phyloP scores from a whole-genome alignment of 2,888 invertebrate genomes.

The Microlaimidae sp. region DNA sequence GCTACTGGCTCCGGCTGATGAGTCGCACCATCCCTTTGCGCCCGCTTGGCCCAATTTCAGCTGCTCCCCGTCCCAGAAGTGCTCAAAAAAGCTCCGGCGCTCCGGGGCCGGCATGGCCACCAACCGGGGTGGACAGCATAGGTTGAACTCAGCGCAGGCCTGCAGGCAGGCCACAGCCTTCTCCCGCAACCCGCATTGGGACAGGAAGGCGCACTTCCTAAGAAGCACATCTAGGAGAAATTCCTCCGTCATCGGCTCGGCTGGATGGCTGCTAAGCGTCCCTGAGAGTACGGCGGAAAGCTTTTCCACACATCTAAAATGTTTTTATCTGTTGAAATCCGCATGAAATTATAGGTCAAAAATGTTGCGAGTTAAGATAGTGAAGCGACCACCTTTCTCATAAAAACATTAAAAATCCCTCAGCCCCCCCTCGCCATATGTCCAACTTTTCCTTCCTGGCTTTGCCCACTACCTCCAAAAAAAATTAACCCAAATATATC shows the following conservation, averaged over 20 bases:
- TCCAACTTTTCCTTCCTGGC: too few species aligned
- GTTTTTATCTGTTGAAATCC: too few species aligned
- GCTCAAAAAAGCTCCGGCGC: slow-evolving; percentile 33
- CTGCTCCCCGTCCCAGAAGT: slow-evolving; percentile 39
- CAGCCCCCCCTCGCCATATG: too few species aligned
- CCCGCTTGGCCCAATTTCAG: slow-evolving; percentile 37
- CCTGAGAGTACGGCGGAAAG: not conserved
- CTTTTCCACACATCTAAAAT: not conserved
- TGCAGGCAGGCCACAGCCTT: slow-evolving; percentile 38
- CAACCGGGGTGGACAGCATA: slow-evolving; percentile 31
- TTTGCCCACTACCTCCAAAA: too few species aligned
- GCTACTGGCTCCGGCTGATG: not conserved
- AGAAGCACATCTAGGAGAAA: not conserved
- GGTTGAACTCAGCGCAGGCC: slow-evolving; percentile 39
- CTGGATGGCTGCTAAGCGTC: not conserved
- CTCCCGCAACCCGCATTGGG: slow-evolving; percentile 37
- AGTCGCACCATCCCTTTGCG: slow-evolving; percentile 34
- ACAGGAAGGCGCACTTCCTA: slow-evolving; percentile 33
- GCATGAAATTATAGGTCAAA: too few species aligned
- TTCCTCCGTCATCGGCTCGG: not conserved
- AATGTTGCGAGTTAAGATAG: too few species aligned
- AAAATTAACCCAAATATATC: too few species aligned
- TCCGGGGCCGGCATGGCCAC: slow-evolving; percentile 19
- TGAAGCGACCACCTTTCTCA: too few species aligned
- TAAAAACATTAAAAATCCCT: too few species aligned